phyloP scores from a whole-genome alignment of 2,797 vertebrate species.

The Mormyrops attenuatus region DNA sequence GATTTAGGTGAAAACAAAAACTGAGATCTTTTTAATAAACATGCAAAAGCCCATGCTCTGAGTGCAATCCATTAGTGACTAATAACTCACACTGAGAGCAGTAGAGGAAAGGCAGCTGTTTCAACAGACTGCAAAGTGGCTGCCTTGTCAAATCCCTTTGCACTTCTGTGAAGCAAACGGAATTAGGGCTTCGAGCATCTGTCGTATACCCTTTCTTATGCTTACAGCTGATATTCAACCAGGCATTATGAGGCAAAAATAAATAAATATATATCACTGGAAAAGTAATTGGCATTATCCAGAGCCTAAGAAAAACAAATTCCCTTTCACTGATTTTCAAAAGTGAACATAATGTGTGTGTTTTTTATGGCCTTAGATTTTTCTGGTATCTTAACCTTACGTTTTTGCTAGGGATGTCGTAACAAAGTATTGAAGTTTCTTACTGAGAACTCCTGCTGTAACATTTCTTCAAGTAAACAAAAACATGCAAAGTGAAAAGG shows the following conservation, averaged over 20 bases:
- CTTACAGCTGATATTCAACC: constrained; percentile 31
- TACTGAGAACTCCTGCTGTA: background rate
- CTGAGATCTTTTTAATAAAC: background rate
- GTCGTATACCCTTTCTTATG: constrained; percentile 22
- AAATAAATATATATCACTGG: constrained; percentile 8
- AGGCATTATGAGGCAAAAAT: constrained; percentile 34
- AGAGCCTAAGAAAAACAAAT: background rate
- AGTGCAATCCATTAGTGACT: constrained; percentile 16
- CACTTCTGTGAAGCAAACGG: constrained; percentile 40
- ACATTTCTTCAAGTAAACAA: background rate
- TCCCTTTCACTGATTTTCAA: background rate
- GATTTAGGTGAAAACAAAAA: background rate
- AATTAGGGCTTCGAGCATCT: constrained; percentile 47
- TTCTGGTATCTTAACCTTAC: background rate
- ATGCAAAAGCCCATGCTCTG: background rate
- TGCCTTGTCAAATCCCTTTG: constrained; percentile 38
- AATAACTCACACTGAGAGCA: constrained; percentile 29
- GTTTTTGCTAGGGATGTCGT: background rate
- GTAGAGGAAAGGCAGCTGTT: constrained; percentile 43
- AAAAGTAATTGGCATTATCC: background rate
- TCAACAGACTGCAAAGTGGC: constrained; percentile 31
- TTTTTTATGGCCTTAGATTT: constrained; percentile 9
- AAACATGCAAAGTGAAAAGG: background rate
- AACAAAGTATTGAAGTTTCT: constrained; percentile 1
- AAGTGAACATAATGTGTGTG: background rate